Percentiles rank a stretch among this genome's conserved stretches.
Conservation (phyloP, 1,140 invertebrate species). For the Psilanteris sp. region DNA sequence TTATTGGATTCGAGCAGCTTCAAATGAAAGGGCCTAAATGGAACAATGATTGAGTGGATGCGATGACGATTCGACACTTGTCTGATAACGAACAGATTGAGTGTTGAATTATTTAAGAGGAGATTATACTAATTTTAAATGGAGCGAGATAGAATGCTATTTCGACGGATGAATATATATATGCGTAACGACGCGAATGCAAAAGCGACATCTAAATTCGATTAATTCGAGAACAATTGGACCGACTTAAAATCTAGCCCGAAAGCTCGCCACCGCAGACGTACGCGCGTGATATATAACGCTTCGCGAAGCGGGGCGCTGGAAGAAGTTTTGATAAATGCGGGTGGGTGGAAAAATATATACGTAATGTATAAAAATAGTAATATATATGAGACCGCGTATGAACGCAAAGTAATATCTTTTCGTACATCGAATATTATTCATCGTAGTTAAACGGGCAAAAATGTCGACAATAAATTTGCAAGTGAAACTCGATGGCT, state of each 20-base stretch:
- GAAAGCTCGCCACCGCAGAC: too few species aligned
- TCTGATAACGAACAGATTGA: too few species aligned
- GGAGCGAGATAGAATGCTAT: too few species aligned
- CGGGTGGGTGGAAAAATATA: slow-evolving; percentile 51
- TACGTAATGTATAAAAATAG: slow-evolving; percentile 63
- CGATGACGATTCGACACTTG: too few species aligned
- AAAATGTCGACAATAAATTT: slow-evolving; percentile 66
- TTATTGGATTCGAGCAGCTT: too few species aligned
- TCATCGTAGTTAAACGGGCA: slow-evolving; percentile 66
- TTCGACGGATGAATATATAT: too few species aligned
- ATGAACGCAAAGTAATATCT: slow-evolving; percentile 63
- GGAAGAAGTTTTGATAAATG: slow-evolving; percentile 61
- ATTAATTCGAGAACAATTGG: slow-evolving; percentile 18
- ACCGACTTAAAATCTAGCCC: slow-evolving; percentile 22
- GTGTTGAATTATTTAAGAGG: too few species aligned
- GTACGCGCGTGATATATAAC: slow-evolving; percentile 51
- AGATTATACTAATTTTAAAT: too few species aligned
- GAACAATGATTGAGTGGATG: too few species aligned
- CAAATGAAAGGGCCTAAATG: too few species aligned
- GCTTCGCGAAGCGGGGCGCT: slow-evolving; percentile 33
- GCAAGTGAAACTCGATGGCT: slow-evolving; percentile 66
- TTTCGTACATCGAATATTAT: slow-evolving; percentile 65
- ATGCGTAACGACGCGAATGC: too few species aligned
- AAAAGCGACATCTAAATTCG: slow-evolving; percentile 17
- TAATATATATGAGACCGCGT: slow-evolving; percentile 56